These are phyloP conservation scores for Corythaixoides concolor DNA, from an alignment of 2,113 vertebrate genomes.

Conservation along the genomic window DNA sequence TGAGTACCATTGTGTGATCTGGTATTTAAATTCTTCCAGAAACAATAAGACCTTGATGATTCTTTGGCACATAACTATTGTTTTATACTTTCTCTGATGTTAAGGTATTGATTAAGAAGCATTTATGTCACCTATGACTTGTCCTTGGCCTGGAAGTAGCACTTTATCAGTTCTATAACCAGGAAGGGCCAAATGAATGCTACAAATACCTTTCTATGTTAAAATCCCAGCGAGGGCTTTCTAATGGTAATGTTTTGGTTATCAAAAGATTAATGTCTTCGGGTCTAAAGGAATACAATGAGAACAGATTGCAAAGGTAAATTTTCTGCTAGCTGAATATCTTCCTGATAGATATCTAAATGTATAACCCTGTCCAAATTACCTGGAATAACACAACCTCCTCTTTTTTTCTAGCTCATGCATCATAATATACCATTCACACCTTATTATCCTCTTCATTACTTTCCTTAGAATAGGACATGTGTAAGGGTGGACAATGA, in stretches of 20 bases:
- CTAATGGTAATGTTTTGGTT: neutral
- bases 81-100: neutral
- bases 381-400: slow-evolving; percentile 9
- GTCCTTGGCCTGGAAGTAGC: neutral
- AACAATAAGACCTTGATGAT: neutral
- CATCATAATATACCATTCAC: neutral
- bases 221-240: neutral
- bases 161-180: neutral
- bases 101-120: neutral
- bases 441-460: slow-evolving; percentile 8
- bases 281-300: neutral
- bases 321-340: neutral
- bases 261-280: neutral
- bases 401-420: neutral
- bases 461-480: slow-evolving; percentile 3
- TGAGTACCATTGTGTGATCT: neutral
- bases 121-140: neutral
- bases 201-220: neutral
- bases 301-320: neutral
- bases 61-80: neutral
- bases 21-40: neutral
- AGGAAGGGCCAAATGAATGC: neutral
- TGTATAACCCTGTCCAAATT: neutral
- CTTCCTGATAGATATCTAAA: neutral
- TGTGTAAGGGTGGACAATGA: slow-evolving; percentile 23